Conservation (phyloP, 2,113 vertebrate species). For the Tachysurus vachellii region DNA sequence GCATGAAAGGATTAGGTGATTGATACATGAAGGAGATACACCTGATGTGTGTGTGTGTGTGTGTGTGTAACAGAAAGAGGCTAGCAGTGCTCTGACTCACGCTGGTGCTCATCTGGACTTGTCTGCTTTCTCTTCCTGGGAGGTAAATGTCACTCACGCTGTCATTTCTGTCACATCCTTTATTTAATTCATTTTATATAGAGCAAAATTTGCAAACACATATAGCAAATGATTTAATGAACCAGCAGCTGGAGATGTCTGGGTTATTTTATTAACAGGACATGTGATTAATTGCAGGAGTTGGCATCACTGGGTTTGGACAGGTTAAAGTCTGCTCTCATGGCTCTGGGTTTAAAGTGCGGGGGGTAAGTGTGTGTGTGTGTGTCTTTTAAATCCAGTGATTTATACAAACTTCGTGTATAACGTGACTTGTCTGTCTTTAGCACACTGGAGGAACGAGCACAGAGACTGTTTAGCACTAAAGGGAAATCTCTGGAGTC, state of each 20-base stretch:
- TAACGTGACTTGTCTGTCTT: background rate
- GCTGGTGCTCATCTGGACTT: constrained; percentile 96
- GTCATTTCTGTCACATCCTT: background rate
- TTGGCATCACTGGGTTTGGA: constrained; percentile 95
- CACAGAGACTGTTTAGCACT: constrained; percentile 94
- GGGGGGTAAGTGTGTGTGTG: constrained; percentile 83
- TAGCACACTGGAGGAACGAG: constrained; percentile 94
- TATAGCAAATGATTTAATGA: background rate
- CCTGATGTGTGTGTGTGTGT: background rate
- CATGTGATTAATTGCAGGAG: constrained; percentile 73
- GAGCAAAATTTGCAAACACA: background rate
- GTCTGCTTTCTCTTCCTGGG: constrained; percentile 98
- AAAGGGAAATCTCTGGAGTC: constrained; percentile 95
- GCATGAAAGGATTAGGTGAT: too few species aligned
- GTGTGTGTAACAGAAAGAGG: constrained; percentile 85
- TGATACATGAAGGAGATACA: too few species aligned
- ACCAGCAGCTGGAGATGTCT: background rate
- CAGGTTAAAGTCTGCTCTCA: constrained; percentile 94
- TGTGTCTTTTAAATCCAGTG: background rate
- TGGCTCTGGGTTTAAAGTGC: constrained; percentile 95
- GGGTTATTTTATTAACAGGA: background rate
- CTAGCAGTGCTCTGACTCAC: constrained; percentile 94
- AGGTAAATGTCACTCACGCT: constrained; percentile 72
- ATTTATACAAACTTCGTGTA: background rate
- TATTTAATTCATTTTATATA: background rate